These are phyloP conservation scores for Rhopalosiphum padi DNA, from an alignment of 1,140 invertebrate species.

Conservation along the genomic window DNA sequence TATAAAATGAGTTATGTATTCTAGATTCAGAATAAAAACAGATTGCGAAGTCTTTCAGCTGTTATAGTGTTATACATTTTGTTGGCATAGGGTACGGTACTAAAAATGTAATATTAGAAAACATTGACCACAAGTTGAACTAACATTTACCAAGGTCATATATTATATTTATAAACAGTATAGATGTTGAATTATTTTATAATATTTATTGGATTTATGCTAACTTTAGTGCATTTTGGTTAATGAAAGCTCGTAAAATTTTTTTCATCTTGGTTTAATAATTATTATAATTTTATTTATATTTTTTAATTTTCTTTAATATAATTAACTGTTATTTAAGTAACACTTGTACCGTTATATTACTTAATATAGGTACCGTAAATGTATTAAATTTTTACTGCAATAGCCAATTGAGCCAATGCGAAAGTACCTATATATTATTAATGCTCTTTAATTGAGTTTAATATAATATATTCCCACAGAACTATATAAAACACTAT, in stretches of 20 bases:
- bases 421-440: neutral
- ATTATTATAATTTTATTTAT: neutral
- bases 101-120: constrained; percentile 33
- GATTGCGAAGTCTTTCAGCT: neutral
- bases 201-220: neutral
- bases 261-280: neutral
- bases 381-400: neutral
- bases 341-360: neutral
- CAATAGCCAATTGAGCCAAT: neutral
- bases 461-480: too few relatives aligned
- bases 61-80: neutral
- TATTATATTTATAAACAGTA: neutral
- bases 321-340: neutral
- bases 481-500: neutral
- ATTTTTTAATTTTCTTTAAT: neutral
- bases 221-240: neutral
- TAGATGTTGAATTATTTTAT: neutral
- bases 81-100: constrained; percentile 27
- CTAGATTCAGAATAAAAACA: neutral
- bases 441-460: neutral
- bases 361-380: too few relatives aligned
- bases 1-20: neutral
- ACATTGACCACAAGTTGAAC: constrained; percentile 19
- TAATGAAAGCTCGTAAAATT: neutral
- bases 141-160: constrained; percentile 14